These are phyloP conservation scores for Enteromius mattozi DNA, from an alignment of 2,797 vertebrate genomes.

Conservation along the genomic window DNA sequence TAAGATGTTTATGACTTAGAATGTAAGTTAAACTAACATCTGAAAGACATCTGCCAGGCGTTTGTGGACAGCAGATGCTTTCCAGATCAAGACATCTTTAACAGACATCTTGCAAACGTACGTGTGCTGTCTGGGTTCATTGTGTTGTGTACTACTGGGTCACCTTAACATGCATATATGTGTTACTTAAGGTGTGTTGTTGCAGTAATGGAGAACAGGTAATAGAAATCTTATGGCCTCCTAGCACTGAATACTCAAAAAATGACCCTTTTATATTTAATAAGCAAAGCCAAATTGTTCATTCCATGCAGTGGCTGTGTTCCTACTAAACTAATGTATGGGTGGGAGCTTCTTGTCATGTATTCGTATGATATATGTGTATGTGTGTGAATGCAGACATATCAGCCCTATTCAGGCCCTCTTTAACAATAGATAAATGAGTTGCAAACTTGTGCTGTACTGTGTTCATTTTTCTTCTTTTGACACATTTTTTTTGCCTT, in stretches of 20 bases:
- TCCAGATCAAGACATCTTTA: no score
- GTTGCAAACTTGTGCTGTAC: slow-evolving; percentile 38
- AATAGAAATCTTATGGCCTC: not conserved
- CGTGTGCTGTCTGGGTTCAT: no score
- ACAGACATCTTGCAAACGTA: no score
- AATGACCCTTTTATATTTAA: slow-evolving; percentile 11
- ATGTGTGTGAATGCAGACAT: slow-evolving; percentile 35
- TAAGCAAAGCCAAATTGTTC: slow-evolving; percentile 17
- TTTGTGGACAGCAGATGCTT: no score
- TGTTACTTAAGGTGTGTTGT: not conserved
- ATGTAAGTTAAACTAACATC: no score
- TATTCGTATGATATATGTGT: slow-evolving; percentile 37
- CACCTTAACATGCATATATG: not conserved
- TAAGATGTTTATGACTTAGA: no score
- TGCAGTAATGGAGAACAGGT: not conserved
- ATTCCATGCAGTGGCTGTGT: slow-evolving; percentile 2
- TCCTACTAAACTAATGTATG: slow-evolving; percentile 12
- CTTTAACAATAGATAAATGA: slow-evolving; percentile 57
- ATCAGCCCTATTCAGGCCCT: slow-evolving; percentile 40
- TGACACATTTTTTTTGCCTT: slow-evolving; percentile 48
- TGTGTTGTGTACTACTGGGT: no score
- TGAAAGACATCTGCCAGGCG: no score
- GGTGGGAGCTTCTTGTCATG: slow-evolving; percentile 12
- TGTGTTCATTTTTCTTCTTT: slow-evolving; percentile 55
- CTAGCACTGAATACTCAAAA: slow-evolving; percentile 1